Evolutionary conservation across 2,888 invertebrate genomes (phyloP), one percentile per base, ranked within the genome.

Genomic region (Scrobipalpa costella): DNA sequence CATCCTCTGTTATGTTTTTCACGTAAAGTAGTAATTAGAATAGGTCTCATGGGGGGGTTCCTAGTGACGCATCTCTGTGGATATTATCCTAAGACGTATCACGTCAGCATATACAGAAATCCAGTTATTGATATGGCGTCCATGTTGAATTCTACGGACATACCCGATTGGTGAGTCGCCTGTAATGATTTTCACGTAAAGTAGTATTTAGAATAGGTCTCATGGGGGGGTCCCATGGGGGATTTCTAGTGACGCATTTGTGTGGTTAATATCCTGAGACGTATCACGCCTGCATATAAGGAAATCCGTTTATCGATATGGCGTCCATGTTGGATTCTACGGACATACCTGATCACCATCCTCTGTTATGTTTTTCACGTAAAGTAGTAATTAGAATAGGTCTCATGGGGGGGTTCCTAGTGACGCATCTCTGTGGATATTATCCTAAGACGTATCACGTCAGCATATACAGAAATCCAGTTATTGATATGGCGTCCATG

Each of bases 21-120:
- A n/a, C n/a, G n/a, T n/a, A n/a, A n/a, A n/a, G n/a, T n/a, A n/a
- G n/a, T n/a, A n/a, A n/a, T n/a, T n/a, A n/a, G n/a, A n/a, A n/a
- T n/a, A n/a, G 98, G 0, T 98, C 98, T 0, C 98, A 98, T 81
- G 98, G 98, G 11, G n/a, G 98, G 98, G 19, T 98, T 98, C 83
- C 85, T 98, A 0, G 95, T 95, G 5, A 93, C 95, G 3, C 97
- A 98, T 81, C 88, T 98, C 2, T 95, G 96, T 75, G 97, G 96
- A 0, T 96, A 96, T 78, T 95, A 95, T 88, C 96, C 97, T 7
- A 95, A 94, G 63, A 79, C 90, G 67, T 98, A 94, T 79, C 94
- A 93, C 73, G 95, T 94, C 2, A 96, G 96, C 3, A 94, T 95
- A 0, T 93, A 94, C 34, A 88, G 96, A 67, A 98, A 98, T 83